These are phyloP conservation scores for Liolophura sinensis DNA, from an alignment of 1,140 invertebrate genomes.

Conservation along the genomic window DNA sequence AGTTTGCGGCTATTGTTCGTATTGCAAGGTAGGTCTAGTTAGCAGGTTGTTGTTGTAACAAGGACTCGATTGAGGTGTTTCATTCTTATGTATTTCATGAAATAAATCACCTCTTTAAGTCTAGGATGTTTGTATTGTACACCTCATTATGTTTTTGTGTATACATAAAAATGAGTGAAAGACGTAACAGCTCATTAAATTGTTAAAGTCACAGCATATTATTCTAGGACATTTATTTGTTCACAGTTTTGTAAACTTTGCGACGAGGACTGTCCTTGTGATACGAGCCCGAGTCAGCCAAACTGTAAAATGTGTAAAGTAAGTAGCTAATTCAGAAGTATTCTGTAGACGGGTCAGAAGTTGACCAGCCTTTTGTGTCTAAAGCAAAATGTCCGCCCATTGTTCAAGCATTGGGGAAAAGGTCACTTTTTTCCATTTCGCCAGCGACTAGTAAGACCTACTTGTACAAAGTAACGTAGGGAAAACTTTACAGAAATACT, in stretches of 20 bases:
- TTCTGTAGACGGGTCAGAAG: no score
- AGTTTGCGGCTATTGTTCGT: conserved; percentile 44
- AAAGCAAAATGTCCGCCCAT: no score
- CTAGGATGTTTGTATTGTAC: not conserved
- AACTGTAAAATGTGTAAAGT: conserved; percentile 57
- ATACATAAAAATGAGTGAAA: not conserved
- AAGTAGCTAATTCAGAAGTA: conserved; percentile 12
- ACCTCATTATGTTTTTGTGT: not conserved
- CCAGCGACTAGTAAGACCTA: no score
- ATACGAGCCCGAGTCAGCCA: conserved; percentile 39
- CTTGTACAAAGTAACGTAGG: no score
- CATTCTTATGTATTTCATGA: not conserved
- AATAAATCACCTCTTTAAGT: not conserved
- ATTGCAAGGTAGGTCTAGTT: conserved; percentile 36
- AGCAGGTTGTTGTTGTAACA: not conserved
- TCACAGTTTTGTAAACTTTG: conserved; percentile 53
- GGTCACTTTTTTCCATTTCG: no score
- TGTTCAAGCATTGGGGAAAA: no score
- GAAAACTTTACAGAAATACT: no score
- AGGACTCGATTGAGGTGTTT: not conserved
- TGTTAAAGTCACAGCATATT: not conserved
- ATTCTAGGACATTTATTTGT: not conserved
- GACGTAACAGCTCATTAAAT: not conserved
- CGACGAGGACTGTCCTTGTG: conserved; percentile 52
- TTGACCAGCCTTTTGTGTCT: no score